phyloP scores from a whole-genome alignment of 37 sponge, comb jelly and placozoan species.

The Petrosia ficiformis region DNA sequence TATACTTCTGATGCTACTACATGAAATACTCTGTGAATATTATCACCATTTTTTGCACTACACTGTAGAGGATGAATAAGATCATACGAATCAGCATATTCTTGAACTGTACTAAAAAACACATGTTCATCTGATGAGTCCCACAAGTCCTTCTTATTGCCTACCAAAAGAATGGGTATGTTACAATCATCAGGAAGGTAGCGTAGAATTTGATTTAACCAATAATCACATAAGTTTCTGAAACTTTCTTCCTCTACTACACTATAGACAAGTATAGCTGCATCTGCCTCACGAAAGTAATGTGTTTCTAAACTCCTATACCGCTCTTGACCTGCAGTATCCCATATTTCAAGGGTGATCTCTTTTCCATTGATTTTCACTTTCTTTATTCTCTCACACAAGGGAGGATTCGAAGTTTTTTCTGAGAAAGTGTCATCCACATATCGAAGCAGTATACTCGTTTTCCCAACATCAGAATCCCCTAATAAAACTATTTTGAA shows the following conservation, averaged over 20 bases:
- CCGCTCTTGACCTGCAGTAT: constrained; percentile 83
- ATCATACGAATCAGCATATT: neutral
- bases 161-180: constrained; percentile 42
- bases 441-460: neutral
- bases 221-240: neutral
- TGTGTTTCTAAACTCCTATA: constrained; percentile 76
- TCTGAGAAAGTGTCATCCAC: neutral
- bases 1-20: neutral
- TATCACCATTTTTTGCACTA: neutral
- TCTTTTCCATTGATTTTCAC: neutral
- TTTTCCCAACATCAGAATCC: neutral
- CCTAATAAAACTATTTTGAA: neutral
- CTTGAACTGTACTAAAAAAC: neutral
- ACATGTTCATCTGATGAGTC: neutral
- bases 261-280: constrained; percentile 70
- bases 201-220: neutral
- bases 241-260: constrained; percentile 39
- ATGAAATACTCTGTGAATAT: neutral
- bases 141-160: constrained; percentile 52
- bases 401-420: neutral
- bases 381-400: neutral
- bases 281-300: constrained; percentile 77
- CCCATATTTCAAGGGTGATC: constrained; percentile 32
- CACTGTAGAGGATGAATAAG: neutral
- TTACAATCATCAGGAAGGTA: constrained; percentile 12